Conservation (phyloP, 2,888 invertebrate genomes). For the Lithophane socia region DNA sequence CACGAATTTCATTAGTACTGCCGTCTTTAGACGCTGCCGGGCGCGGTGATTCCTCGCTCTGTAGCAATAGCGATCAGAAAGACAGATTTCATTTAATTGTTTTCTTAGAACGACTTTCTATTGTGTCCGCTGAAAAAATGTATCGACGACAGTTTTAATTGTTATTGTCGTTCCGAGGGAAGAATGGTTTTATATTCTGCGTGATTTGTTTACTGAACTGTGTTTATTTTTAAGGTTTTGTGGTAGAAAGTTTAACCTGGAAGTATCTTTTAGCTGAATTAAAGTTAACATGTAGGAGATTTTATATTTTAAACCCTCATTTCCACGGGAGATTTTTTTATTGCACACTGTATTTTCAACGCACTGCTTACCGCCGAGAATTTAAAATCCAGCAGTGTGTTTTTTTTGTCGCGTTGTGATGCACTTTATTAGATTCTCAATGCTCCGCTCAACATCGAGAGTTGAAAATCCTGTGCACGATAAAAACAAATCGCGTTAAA, state of each 20-base stretch:
- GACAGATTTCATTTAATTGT: constrained; percentile 59
- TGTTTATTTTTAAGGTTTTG: constrained; percentile 17
- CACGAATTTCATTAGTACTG: neutral
- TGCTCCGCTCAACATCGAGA: neutral
- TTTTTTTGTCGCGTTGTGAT: no score
- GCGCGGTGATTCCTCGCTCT: neutral
- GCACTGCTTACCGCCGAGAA: neutral
- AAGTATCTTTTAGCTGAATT: neutral
- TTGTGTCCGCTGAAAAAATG: constrained; percentile 48
- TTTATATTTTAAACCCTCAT: neutral
- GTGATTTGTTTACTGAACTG: constrained; percentile 33
- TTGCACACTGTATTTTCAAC: neutral
- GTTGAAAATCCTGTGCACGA: no score
- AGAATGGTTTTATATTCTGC: constrained; percentile 26
- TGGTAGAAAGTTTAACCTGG: neutral
- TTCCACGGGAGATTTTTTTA: neutral
- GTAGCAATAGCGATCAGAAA: constrained; percentile 24
- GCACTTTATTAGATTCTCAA: neutral
- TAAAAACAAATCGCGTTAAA: neutral
- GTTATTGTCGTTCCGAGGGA: constrained; percentile 40
- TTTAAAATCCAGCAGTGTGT: neutral
- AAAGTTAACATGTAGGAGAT: neutral
- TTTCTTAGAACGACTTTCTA: constrained; percentile 54
- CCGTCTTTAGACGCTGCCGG: neutral
- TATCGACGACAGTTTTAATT: constrained; percentile 49